Evolutionary conservation across 2,797 vertebrate species (phyloP).

Genomic region (Pristis pectinata): DNA sequence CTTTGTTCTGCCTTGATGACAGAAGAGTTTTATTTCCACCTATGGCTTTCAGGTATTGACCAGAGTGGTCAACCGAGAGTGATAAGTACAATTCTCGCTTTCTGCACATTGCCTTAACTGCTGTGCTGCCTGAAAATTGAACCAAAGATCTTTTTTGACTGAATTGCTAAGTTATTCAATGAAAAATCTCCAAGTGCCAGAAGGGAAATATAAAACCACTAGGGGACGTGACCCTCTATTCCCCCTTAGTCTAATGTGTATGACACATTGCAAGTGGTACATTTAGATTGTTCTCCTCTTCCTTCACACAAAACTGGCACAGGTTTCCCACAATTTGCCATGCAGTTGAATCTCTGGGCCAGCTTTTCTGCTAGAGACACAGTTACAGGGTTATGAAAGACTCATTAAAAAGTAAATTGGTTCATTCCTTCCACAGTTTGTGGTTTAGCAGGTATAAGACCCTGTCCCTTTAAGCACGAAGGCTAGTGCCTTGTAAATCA

Average conservation of each 20-base stretch:
- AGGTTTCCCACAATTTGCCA: too few relatives aligned
- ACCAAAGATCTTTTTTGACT: not conserved
- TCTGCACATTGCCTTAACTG: too few relatives aligned
- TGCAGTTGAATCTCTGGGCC: too few relatives aligned
- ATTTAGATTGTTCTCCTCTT: too few relatives aligned
- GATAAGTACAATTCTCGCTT: not conserved
- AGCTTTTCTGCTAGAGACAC: too few relatives aligned
- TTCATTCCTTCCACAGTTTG: not conserved
- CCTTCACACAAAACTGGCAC: too few relatives aligned
- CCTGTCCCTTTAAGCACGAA: not conserved
- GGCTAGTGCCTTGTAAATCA: not conserved
- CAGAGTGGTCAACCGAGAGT: not conserved
- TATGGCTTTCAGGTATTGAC: not conserved
- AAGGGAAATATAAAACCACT: not conserved
- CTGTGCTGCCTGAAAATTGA: too few relatives aligned
- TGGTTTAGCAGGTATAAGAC: not conserved
- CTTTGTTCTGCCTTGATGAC: not conserved
- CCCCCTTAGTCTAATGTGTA: not conserved
- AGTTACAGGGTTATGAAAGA: not conserved
- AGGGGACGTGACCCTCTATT: not conserved
- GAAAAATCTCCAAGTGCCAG: not conserved
- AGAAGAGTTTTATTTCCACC: not conserved
- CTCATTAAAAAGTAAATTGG: not conserved
- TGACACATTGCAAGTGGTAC: too few relatives aligned
- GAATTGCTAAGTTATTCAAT: not conserved